These are phyloP conservation scores for Microcebus murinus DNA, from an alignment of 2,113 vertebrate genomes.

Conservation along the genomic window DNA sequence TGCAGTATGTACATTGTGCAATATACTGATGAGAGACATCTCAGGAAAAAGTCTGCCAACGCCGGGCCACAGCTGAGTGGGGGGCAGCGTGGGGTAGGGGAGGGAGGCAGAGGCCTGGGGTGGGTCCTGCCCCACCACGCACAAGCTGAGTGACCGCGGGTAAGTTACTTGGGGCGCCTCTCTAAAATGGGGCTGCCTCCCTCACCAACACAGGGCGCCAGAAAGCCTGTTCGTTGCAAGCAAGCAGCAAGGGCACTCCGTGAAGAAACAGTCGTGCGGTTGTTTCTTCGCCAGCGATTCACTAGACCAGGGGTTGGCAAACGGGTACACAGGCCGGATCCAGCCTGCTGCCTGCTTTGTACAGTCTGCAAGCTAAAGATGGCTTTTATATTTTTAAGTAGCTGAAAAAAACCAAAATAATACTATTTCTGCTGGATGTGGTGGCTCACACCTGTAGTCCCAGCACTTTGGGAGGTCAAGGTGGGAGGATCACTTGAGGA, in stretches of 20 bases:
- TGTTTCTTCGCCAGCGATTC: neutral
- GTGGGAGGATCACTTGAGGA: no score
- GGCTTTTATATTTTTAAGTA: neutral
- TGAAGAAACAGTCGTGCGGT: neutral
- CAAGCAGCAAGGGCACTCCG: neutral
- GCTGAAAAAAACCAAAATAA: neutral
- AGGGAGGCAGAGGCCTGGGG: neutral
- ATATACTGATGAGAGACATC: rapidly evolving
- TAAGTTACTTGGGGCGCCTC: neutral
- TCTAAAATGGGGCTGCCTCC: neutral
- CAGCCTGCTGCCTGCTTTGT: neutral
- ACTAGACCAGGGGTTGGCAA: neutral
- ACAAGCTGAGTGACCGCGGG: neutral
- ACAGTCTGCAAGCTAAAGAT: neutral
- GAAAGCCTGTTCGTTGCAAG: neutral
- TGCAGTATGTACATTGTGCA: no score
- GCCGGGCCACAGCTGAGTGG: no score
- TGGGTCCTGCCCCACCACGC: no score
- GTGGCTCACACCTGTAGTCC: no score
- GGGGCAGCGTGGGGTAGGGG: rapidly evolving
- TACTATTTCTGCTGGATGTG: neutral
- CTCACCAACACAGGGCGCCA: neutral
- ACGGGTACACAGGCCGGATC: neutral
- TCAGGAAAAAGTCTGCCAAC: rapidly evolving
- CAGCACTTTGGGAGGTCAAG: no score